phyloP scores from a whole-genome alignment of 1,140 invertebrate genomes.

The Danaus melanippus region DNA sequence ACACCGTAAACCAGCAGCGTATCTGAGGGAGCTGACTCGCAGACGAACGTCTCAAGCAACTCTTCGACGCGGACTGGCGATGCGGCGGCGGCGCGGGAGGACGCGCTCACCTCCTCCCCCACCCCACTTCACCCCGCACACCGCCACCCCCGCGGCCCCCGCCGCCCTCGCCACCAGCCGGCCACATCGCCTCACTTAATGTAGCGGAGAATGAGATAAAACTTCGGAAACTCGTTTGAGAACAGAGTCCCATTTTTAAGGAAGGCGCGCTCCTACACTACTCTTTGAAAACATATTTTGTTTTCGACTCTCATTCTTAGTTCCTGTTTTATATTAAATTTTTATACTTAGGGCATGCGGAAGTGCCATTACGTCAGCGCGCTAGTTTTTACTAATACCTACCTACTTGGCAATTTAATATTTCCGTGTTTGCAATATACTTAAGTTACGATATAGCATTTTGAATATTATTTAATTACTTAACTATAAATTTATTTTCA shows the following conservation, averaged over 20 bases:
- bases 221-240: conserved; percentile 59
- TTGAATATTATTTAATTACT: too few relatives aligned
- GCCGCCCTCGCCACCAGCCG: conserved; percentile 13
- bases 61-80: conserved; percentile 66
- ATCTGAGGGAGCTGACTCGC: conserved; percentile 67
- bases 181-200: conserved; percentile 40
- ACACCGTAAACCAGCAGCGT: conserved; percentile 70
- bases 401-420: conserved; percentile 30
- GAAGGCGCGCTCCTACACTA: too few relatives aligned
- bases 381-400: conserved; percentile 60
- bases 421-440: conserved; percentile 50
- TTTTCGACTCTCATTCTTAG: too few relatives aligned
- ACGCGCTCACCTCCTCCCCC: conserved; percentile 44
- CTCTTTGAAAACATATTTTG: too few relatives aligned
- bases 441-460: too few relatives aligned
- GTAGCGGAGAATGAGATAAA: conserved; percentile 58
- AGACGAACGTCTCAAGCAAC: conserved; percentile 59
- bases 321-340: too few relatives aligned
- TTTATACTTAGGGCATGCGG: conserved; percentile 52
- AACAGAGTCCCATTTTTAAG: conserved; percentile 62
- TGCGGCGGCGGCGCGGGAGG: conserved; percentile 66
- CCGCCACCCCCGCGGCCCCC: conserved; percentile 19
- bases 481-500: too few relatives aligned
- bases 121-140: conserved; percentile 25
- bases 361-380: conserved; percentile 65